A percentile compares a stretch with the other conserved stretches of the same genome.
These are phyloP conservation scores for Ochotona curzoniae DNA, from an alignment of 2,113 vertebrate genomes.

Conservation along the genomic window DNA sequence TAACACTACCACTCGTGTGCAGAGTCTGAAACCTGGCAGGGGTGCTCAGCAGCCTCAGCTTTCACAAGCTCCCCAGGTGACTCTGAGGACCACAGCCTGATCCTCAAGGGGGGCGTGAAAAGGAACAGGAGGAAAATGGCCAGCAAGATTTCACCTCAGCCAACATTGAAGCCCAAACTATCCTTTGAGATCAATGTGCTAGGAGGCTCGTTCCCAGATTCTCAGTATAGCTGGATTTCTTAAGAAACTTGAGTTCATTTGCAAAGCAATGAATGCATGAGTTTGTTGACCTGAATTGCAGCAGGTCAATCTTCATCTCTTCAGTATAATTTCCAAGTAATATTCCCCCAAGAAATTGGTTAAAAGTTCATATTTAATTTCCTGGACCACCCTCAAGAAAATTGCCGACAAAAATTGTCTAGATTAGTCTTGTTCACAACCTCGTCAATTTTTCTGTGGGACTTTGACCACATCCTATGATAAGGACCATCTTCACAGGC, in stretches of 20 bases:
- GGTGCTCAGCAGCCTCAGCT: neutral
- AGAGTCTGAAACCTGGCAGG: neutral
- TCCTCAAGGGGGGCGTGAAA: neutral
- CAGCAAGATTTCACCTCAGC: conserved; percentile 25
- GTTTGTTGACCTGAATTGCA: neutral
- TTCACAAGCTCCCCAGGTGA: neutral
- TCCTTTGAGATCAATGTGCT: conserved; percentile 2
- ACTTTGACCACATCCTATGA: neutral
- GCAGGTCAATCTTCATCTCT: neutral
- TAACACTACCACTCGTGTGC: neutral
- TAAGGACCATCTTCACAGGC: neutral
- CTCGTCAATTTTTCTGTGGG: neutral
- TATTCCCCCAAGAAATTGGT: neutral
- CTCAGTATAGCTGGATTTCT: neutral
- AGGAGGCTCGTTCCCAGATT: neutral
- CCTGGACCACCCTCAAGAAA: neutral
- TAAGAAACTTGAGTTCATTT: conserved; percentile 27
- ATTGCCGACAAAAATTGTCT: neutral
- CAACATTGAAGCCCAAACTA: neutral
- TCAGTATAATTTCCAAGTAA: neutral
- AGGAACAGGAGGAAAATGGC: neutral
- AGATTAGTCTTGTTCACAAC: neutral
- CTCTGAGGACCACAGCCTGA: neutral
- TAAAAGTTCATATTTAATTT: neutral
- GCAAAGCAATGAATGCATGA: neutral